phyloP scores from a whole-genome alignment of 1,140 invertebrate species.

The Eurosta solidaginis region DNA sequence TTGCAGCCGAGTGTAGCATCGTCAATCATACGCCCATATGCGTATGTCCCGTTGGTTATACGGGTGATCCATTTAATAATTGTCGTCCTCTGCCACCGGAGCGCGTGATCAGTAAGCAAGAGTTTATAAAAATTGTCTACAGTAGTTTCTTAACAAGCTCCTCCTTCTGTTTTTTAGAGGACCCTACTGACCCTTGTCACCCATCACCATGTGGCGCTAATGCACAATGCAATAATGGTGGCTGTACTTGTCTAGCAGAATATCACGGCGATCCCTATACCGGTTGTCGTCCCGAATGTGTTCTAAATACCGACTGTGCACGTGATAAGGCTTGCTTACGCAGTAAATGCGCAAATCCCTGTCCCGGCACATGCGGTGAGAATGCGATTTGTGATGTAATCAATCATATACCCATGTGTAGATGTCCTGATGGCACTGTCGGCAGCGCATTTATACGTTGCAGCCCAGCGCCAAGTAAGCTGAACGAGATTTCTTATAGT shows the following conservation, averaged over 20 bases:
- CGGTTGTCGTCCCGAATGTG: conserved; percentile 82
- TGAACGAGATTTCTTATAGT: conserved; percentile 46
- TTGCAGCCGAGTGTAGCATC: conserved; percentile 80
- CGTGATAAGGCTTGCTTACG: conserved; percentile 75
- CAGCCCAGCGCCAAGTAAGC: conserved; percentile 62
- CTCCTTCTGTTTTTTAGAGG: conserved; percentile 66
- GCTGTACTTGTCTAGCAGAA: conserved; percentile 75
- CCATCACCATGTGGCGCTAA: conserved; percentile 81
- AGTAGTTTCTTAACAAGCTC: conserved; percentile 65
- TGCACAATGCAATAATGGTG: conserved; percentile 77
- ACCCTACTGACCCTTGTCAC: conserved; percentile 73
- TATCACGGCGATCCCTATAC: conserved; percentile 84
- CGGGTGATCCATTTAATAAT: conserved; percentile 82
- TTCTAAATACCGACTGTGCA: conserved; percentile 79
- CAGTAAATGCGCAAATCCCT: conserved; percentile 81
- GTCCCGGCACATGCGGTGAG: conserved; percentile 75
- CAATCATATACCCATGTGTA: conserved; percentile 78
- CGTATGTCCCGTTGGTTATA: conserved; percentile 74
- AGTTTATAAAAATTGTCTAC: conserved; percentile 63
- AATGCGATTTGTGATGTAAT: conserved; percentile 78
- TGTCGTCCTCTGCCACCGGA: conserved; percentile 64
- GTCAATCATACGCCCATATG: conserved; percentile 85
- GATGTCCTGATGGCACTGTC: conserved; percentile 73
- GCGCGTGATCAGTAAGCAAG: conserved; percentile 65
- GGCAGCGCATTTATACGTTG: conserved; percentile 71